These are phyloP conservation scores for Hystrix brachyura DNA, from an alignment of 2,113 vertebrate genomes.

Conservation along the genomic window DNA sequence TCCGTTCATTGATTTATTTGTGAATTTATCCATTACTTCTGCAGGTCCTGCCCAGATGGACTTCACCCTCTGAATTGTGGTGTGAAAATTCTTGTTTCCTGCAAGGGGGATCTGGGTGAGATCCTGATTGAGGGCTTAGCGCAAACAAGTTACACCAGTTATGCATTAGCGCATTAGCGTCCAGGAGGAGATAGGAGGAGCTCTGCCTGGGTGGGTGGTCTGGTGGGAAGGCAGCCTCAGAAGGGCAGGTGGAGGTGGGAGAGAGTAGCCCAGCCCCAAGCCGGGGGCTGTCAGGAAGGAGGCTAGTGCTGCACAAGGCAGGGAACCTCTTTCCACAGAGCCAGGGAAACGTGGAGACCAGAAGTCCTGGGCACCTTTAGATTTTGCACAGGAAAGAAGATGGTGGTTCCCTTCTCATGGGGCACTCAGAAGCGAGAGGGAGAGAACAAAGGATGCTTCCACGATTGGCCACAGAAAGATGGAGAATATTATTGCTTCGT, in stretches of 20 bases:
- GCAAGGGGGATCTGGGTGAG: background rate
- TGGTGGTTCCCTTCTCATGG: background rate
- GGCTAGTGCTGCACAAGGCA: accelerated
- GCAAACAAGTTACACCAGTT: background rate
- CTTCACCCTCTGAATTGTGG: background rate
- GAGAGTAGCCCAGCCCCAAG: background rate
- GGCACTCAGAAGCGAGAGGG: background rate
- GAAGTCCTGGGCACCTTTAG: background rate
- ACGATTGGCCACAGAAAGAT: background rate
- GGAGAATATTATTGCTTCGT: accelerated
- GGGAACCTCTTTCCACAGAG: background rate
- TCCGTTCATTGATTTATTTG: background rate
- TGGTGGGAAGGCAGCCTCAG: background rate
- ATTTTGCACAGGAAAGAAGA: background rate
- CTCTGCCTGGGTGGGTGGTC: too few relatives aligned
- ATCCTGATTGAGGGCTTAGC: background rate
- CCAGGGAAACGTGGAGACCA: background rate
- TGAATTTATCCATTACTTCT: background rate
- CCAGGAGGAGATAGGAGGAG: background rate
- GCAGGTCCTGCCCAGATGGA: background rate
- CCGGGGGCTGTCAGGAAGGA: background rate
- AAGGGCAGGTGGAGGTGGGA: background rate
- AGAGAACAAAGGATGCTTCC: background rate
- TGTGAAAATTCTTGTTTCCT: background rate
- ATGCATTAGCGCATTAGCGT: too few relatives aligned